Evolutionary conservation across 2,113 vertebrate species (phyloP), one percentile per base, ranked within the genome.

Genomic region (Lonchura striata): DNA sequence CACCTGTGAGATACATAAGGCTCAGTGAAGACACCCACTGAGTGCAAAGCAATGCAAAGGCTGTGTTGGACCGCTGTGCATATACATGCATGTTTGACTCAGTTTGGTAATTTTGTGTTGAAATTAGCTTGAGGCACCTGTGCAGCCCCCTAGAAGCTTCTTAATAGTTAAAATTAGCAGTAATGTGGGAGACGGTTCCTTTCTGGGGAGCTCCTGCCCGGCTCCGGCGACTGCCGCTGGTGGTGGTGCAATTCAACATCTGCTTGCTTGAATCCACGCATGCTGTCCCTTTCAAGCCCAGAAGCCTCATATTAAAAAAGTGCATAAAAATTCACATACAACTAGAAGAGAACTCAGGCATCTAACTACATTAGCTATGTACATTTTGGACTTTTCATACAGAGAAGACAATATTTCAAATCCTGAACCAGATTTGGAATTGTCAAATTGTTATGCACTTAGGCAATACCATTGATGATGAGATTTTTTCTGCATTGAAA

Each of bases 1-100:
- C 25, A 22, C 46, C 16, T 31, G 0, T 25, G 46, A 54, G 39
- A 25, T 4, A 30, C 5, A 30, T 47, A 4, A 24, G 21, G 27
- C 23, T 65, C 30, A 46, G 0, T 16, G n/a, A 39, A 63, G 57
- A 5, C 18, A 41, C 9, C 8, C 8, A 4, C 5, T 47, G 12
- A 64, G 22, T 17, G 8, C 11, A 7, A 30, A 64, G 10, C 59
- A 50, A 11, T 77, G 33, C 41, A 69, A 39, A 76, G 18, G 5
- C 10, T 49, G 10, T 0, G 0, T 42, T 56, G 52, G 57, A 72
- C 30, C 0, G 0, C 24, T 64, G 7, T 22, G 4, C 35, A 18
- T 11, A n/a, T 10, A 59, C 5, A 7, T 50, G 25, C 35, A 15
- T 47, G 14, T 56, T 74, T 60, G 46, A 44, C n/a, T 52, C 8